Evolutionary conservation across 92 coral and sea anemone species (phyloP).

Genomic region (Zoanthus sansibaricus): DNA sequence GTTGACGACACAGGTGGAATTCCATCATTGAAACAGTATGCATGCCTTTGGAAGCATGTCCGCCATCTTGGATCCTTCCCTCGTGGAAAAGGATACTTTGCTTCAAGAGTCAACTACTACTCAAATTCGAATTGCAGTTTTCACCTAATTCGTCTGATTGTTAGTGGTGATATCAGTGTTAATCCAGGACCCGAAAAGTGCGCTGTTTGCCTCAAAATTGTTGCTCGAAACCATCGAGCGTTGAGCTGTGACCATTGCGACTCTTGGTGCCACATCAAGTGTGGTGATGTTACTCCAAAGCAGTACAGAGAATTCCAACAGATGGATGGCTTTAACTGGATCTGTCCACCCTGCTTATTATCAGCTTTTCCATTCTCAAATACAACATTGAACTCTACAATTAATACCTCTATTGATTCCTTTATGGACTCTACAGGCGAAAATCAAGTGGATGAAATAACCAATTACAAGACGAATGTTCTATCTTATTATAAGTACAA

Average conservation of each 20-base stretch:
- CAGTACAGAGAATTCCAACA: slow-evolving; percentile 1
- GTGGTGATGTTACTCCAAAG: slow-evolving; percentile 16
- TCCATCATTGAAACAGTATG: slow-evolving; percentile 12
- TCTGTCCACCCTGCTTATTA: slow-evolving; percentile 24
- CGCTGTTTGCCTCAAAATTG: slow-evolving; percentile 15
- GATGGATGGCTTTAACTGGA: slow-evolving; percentile 14
- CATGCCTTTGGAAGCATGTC: slow-evolving; percentile 23
- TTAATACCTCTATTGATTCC: slow-evolving; percentile 36
- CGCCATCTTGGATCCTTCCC: slow-evolving; percentile 15
- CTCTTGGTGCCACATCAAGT: slow-evolving; percentile 26
- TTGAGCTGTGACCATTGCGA: slow-evolving; percentile 11
- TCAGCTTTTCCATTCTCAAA: slow-evolving; percentile 1
- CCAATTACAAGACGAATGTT: slow-evolving; percentile 43
- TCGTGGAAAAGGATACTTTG: slow-evolving; percentile 22
- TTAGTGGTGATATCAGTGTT: not conserved
- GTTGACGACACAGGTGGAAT: slow-evolving; percentile 40
- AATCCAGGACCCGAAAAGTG: slow-evolving; percentile 17
- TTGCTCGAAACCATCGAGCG: slow-evolving; percentile 40
- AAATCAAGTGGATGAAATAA: slow-evolving; percentile 29
- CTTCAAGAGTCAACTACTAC: slow-evolving; percentile 33
- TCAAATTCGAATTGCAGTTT: slow-evolving; percentile 22
- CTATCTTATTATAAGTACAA: slow-evolving; percentile 44
- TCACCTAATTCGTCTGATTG: not conserved
- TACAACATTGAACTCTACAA: slow-evolving; percentile 13
- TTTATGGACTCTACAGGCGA: slow-evolving; percentile 30